A percentile compares a stretch with the other conserved stretches of the same genome.
Evolutionary conservation across 1,140 invertebrate species (phyloP).

Genomic region (Drosophila pectinifera): DNA sequence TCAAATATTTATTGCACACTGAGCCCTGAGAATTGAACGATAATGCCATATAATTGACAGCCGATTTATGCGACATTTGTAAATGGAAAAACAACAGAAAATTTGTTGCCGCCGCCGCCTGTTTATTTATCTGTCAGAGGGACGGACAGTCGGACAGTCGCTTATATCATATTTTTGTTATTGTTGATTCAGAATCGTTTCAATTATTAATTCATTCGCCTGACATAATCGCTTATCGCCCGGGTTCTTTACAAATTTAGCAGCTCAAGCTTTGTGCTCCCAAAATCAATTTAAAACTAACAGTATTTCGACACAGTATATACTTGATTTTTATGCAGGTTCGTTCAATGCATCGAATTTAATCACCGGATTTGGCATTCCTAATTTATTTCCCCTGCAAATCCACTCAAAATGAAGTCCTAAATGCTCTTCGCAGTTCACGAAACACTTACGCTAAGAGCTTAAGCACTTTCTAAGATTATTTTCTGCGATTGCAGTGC

Average conservation of each 20-base stretch:
- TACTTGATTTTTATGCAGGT: no score
- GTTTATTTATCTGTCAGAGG: conserved; percentile 12
- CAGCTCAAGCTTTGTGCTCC: no score
- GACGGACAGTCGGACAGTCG: not conserved
- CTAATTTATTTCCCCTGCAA: conserved; percentile 10
- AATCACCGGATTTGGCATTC: conserved; percentile 2
- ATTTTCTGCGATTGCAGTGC: conserved; percentile 33
- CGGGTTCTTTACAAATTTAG: no score
- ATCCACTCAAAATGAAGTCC: not conserved
- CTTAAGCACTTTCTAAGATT: conserved; percentile 69
- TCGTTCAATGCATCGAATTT: not conserved
- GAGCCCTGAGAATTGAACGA: conserved; percentile 26
- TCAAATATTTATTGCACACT: conserved; percentile 56
- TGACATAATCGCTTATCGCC: not conserved
- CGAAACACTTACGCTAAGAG: conserved; percentile 18
- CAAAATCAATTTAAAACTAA: no score
- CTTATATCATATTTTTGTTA: conserved; percentile 16
- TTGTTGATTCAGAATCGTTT: conserved; percentile 40
- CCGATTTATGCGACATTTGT: conserved; percentile 67
- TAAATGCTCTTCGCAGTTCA: conserved; percentile 2
- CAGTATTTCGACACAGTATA: no score
- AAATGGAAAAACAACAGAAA: conserved; percentile 26
- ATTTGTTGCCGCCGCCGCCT: conserved; percentile 27
- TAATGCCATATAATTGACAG: conserved; percentile 74
- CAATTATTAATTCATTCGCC: conserved; percentile 31